Evolutionary conservation across 2,113 vertebrate genomes (phyloP).

Genomic region (Coracopsis vasa): DNA sequence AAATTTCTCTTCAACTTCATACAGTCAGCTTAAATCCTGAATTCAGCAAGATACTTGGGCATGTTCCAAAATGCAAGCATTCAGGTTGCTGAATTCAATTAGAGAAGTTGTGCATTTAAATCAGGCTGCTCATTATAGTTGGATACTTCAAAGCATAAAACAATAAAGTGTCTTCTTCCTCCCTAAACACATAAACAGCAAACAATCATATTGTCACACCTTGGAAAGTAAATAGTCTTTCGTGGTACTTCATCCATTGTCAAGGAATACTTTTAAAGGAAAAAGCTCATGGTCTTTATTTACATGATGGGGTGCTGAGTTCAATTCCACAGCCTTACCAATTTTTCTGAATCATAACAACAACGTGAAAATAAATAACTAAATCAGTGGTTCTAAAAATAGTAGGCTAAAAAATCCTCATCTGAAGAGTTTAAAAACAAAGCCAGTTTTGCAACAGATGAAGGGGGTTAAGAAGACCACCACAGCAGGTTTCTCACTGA

Average conservation of each 20-base stretch:
- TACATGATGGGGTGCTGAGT: not conserved
- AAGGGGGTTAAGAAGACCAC: not conserved
- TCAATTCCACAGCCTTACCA: not conserved
- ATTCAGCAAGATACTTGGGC: not conserved
- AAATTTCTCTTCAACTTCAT: not conserved
- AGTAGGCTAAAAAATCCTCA: not conserved
- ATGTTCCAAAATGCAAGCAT: not conserved
- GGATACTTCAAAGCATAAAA: not conserved
- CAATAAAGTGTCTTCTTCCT: not conserved
- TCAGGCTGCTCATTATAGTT: not conserved
- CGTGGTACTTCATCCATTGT: not conserved
- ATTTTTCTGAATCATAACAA: not conserved
- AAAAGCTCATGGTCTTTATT: not conserved
- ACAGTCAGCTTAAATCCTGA: not conserved
- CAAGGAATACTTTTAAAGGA: not conserved
- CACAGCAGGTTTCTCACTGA: not conserved
- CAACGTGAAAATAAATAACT: not conserved
- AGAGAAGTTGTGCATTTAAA: not conserved
- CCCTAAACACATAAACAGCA: not conserved
- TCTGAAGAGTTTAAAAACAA: not conserved
- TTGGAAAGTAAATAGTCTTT: not conserved
- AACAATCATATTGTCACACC: not conserved
- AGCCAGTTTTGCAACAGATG: not conserved
- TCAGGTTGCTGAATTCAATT: not conserved
- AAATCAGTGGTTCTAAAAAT: not conserved